Base-by-base conservation (phyloP, 2,797 vertebrate genomes). In the Anniella stebbinsi region DNA sequence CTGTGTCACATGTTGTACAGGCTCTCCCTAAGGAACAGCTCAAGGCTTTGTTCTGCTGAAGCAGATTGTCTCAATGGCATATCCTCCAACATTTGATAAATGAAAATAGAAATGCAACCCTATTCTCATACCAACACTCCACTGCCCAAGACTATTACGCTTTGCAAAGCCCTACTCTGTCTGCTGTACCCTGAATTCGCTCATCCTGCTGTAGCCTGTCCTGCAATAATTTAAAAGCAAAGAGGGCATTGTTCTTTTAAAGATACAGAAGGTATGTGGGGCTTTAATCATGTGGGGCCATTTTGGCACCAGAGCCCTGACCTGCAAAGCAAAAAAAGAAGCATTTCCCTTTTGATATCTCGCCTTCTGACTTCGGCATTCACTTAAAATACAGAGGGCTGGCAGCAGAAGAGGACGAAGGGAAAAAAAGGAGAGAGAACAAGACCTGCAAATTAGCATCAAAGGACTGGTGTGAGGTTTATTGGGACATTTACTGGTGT, bases 381-480 rank as follows among this genome's bases (percentile, higher is more conserved):
- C 90, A 88, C 91, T 86, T 85, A 8, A 1, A 0, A 87, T 94
- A 90, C 94, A 95, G 93, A 93, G 92, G 73, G 93, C 0, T n/a
- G 92, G 80, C 91, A 93, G 87, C 94, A 95, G 93, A 95, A 94
- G 94, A 92, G 93, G 93, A 90, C 87, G 81, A 80, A 89, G 89
- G 92, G 90, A 90, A 89, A 93, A 28, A 94, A 92, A 87, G 94
- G 48, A 88, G 84, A 91, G 95, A 93, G 95, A 54, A 54, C 86
- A 92, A 91, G 96, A 96, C 96, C 96, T 97, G 95, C 93, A 95
- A 94, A 97, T 96, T 96, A 97, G 96, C 97, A 97, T 98, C 97
- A 98, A 98, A 98, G 97, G 92, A 80, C 93, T 97, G 96, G 97
- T 97, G 97, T 96, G 72, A 97, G 97, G 95, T 98, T 98, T 98